phyloP scores from a whole-genome alignment of 2,797 vertebrate species.

The Heterohyrax brucei region DNA sequence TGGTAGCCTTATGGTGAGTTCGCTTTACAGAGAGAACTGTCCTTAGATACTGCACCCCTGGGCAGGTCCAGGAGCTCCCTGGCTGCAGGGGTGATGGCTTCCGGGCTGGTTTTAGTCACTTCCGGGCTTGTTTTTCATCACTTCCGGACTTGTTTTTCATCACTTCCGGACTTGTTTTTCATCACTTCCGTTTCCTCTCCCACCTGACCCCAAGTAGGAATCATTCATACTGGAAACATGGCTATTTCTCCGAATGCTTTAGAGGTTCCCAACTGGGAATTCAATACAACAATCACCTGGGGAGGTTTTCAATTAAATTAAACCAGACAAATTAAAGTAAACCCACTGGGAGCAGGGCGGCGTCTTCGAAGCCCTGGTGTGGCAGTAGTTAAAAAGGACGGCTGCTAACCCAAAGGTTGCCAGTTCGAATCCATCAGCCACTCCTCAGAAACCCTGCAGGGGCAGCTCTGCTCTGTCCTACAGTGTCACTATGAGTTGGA shows the following conservation, averaged over 20 bases:
- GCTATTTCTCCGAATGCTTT: background rate
- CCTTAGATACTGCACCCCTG: background rate
- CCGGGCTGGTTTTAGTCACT: slow-evolving; percentile 14
- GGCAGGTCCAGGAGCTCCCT: background rate
- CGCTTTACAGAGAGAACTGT: slow-evolving; percentile 2
- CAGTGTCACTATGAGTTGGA: too few species aligned
- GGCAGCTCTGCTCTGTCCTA: too few species aligned
- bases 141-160: too few species aligned
- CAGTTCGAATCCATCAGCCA: too few species aligned
- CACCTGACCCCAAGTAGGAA: slow-evolving; percentile 9
- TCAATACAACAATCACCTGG: background rate
- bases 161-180: slow-evolving; percentile 24
- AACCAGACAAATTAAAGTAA: background rate
- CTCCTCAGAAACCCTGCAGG: too few species aligned
- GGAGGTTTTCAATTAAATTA: background rate
- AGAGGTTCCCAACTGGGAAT: background rate
- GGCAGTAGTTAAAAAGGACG: too few species aligned
- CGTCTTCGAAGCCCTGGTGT: too few species aligned
- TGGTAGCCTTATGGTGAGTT: slow-evolving; percentile 66
- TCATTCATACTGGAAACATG: background rate
- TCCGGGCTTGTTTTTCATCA: slow-evolving; percentile 36
- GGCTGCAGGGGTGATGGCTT: background rate
- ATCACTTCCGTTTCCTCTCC: background rate
- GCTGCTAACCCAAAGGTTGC: too few species aligned
- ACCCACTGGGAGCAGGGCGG: background rate